These are phyloP conservation scores for Trachelus troglodyta DNA, from an alignment of 2,888 invertebrate genomes.

Conservation along the genomic window DNA sequence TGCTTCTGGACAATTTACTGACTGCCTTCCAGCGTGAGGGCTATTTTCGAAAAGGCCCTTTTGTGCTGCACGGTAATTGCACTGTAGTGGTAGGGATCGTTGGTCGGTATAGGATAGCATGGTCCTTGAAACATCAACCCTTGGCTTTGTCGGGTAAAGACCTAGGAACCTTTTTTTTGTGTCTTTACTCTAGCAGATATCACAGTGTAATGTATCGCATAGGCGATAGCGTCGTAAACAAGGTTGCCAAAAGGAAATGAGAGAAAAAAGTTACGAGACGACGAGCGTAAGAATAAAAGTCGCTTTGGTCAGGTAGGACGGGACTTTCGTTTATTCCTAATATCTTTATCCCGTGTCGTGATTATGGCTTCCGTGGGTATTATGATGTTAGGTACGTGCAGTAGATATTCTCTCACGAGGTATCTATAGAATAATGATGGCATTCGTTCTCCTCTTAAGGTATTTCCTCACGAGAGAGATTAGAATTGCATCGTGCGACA, in stretches of 20 bases:
- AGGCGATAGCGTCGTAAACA: neutral
- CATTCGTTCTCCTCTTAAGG: neutral
- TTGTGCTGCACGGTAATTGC: neutral
- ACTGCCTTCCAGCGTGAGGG: neutral
- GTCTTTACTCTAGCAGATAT: neutral
- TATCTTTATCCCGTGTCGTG: neutral
- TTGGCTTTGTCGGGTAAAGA: neutral
- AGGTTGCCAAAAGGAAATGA: neutral
- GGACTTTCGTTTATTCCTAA: neutral
- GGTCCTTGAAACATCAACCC: neutral
- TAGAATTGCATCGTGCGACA: neutral
- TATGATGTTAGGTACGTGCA: neutral
- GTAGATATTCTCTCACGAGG: neutral
- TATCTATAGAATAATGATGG: neutral
- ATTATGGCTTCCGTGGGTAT: neutral
- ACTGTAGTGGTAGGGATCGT: neutral
- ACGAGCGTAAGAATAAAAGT: neutral
- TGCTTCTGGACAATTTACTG: neutral
- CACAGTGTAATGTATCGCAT: neutral
- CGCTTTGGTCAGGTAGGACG: neutral
- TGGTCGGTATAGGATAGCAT: neutral
- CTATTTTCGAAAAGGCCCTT: neutral
- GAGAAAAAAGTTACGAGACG: neutral
- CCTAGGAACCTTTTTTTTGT: neutral
- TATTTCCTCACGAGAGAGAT: neutral